phyloP scores from a whole-genome alignment of 2,888 invertebrate genomes.

The Mechanitis mazaeus region DNA sequence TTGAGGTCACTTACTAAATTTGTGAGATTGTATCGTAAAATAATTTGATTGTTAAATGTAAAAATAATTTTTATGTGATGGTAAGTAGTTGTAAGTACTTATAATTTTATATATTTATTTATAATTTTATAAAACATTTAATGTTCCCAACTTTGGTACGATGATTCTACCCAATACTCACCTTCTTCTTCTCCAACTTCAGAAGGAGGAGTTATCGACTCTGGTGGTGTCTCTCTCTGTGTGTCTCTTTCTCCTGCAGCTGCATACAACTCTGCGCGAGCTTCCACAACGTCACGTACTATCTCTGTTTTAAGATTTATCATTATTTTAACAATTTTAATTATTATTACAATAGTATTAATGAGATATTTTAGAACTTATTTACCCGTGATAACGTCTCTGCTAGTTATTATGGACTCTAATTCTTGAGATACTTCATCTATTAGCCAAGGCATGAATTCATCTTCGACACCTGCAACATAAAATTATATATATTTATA shows the following conservation, averaged over 20 bases:
- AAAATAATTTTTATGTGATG: no score
- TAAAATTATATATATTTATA: neutral
- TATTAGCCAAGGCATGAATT: slow-evolving; percentile 92
- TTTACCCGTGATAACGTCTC: slow-evolving; percentile 85
- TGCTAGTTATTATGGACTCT: slow-evolving; percentile 86
- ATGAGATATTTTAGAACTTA: neutral
- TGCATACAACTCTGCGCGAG: slow-evolving; percentile 80
- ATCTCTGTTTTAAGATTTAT: slow-evolving; percentile 73
- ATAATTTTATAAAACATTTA: no score
- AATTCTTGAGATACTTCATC: slow-evolving; percentile 88
- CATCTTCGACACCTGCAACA: slow-evolving; percentile 81
- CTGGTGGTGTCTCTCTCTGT: slow-evolving; percentile 32
- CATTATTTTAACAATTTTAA: no score
- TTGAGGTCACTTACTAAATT: no score
- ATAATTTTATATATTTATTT: no score
- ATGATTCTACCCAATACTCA: slow-evolving; percentile 5
- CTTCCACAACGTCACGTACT: slow-evolving; percentile 85
- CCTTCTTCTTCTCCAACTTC: slow-evolving; percentile 33
- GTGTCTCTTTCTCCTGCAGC: slow-evolving; percentile 52
- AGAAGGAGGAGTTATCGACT: slow-evolving; percentile 46
- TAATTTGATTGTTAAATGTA: no score
- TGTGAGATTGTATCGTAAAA: no score
- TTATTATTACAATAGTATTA: no score
- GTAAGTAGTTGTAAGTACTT: no score
- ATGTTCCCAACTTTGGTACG: no score